These are phyloP conservation scores for Bettongia penicillata DNA, from an alignment of 2,113 vertebrate genomes.

Conservation along the genomic window DNA sequence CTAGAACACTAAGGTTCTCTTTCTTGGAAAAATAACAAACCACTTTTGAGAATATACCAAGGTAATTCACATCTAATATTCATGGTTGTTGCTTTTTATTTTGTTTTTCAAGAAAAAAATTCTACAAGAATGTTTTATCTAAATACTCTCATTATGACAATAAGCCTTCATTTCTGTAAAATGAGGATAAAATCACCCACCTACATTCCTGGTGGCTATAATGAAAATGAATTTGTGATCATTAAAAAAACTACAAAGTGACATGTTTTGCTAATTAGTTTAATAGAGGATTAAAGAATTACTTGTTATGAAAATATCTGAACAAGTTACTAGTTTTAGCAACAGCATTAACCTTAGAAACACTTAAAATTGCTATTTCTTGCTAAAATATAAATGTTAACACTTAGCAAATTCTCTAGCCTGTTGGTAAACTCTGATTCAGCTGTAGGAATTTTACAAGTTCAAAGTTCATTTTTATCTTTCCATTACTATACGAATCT, in stretches of 20 bases:
- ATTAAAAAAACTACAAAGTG: neutral
- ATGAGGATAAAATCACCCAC: neutral
- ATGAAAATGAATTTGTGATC: constrained; percentile 14
- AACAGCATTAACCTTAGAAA: neutral
- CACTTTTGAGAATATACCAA: neutral
- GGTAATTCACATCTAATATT: neutral
- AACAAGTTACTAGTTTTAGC: constrained; percentile 18
- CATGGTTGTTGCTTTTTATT: neutral
- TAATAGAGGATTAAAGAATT: neutral
- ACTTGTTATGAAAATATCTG: constrained; percentile 44
- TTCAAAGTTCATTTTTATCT: constrained; percentile 17
- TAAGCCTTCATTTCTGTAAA: constrained; percentile 21
- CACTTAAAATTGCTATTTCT: constrained; percentile 12
- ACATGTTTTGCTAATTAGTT: constrained; percentile 19
- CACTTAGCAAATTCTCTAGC: neutral
- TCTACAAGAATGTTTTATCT: neutral
- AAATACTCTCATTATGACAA: constrained; percentile 10
- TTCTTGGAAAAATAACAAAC: neutral
- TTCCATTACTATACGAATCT: neutral
- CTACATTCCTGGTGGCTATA: constrained; percentile 3
- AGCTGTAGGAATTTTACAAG: neutral
- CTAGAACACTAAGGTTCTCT: neutral
- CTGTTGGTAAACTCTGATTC: neutral
- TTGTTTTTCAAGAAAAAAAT: neutral
- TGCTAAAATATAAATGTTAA: neutral